A percentile compares a stretch with the other conserved stretches of the same genome.
Conservation (phyloP, 2,888 invertebrate species). For the Tortrix viridana region DNA sequence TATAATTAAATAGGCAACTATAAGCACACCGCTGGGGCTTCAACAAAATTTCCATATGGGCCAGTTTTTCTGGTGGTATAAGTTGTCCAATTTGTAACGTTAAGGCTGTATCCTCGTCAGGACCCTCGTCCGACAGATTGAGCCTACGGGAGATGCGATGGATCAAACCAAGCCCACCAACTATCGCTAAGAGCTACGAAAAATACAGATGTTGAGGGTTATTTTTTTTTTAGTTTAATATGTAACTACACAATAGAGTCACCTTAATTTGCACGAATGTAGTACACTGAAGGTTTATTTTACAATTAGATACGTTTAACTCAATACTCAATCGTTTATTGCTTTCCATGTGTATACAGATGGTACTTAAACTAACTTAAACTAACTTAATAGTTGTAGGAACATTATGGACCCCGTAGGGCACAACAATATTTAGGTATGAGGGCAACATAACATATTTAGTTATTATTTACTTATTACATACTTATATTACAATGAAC, state of each 20-base stretch:
- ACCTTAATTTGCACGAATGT: too few relatives aligned
- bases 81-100: constrained; percentile 75
- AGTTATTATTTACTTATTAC: too few relatives aligned
- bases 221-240: not conserved
- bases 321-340: too few relatives aligned
- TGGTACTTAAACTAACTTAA: too few relatives aligned
- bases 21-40: constrained; percentile 2
- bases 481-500: too few relatives aligned
- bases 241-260: not conserved
- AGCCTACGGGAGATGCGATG: constrained; percentile 62
- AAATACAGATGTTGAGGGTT: not conserved
- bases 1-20: constrained; percentile 22
- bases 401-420: too few relatives aligned
- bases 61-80: constrained; percentile 59
- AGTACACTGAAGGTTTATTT: too few relatives aligned
- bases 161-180: constrained; percentile 64
- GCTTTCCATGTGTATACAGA: too few relatives aligned
- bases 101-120: constrained; percentile 53
- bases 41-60: constrained; percentile 47
- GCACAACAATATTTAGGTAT: too few relatives aligned
- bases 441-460: too few relatives aligned
- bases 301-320: too few relatives aligned
- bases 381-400: too few relatives aligned
- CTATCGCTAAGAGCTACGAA: constrained; percentile 41
- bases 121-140: constrained; percentile 66